These are phyloP conservation scores for Oligia fasciuncula DNA, from an alignment of 2,888 invertebrate species.

Conservation along the genomic window DNA sequence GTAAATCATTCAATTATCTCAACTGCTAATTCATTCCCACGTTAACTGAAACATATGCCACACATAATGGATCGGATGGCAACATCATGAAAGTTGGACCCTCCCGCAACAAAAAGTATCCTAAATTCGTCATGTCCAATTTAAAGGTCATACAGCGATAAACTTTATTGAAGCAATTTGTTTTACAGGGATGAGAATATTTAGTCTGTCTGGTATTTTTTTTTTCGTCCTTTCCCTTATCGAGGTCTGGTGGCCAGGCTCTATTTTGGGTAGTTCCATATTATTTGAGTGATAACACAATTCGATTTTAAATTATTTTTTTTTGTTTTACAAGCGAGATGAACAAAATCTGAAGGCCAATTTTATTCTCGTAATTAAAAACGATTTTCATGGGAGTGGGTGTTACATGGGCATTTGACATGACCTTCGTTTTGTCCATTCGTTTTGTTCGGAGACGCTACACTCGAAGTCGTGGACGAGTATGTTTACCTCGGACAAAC, in stretches of 20 bases:
- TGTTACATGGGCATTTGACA: too few relatives aligned
- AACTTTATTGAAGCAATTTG: conserved; percentile 51
- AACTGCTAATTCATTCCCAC: not conserved
- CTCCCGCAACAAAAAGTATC: conserved; percentile 34
- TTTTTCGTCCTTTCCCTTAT: conserved; percentile 22
- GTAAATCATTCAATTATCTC: not conserved
- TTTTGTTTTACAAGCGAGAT: not conserved
- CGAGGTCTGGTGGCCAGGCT: not conserved
- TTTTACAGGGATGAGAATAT: conserved; percentile 45
- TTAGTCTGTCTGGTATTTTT: conserved; percentile 15
- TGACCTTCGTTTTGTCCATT: too few relatives aligned
- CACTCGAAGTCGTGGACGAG: too few relatives aligned
- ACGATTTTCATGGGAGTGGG: too few relatives aligned
- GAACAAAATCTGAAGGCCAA: not conserved
- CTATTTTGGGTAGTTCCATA: not conserved
- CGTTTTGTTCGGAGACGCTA: too few relatives aligned
- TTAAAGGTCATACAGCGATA: conserved; percentile 17
- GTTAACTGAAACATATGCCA: not conserved
- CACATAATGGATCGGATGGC: not conserved
- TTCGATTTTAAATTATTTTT: not conserved
- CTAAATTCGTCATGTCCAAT: conserved; percentile 50
- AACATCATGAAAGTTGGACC: conserved; percentile 37
- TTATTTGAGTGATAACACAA: too few relatives aligned
- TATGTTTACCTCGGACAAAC: too few relatives aligned
- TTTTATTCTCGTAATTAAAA: too few relatives aligned